Percentiles rank a stretch among this genome's conserved stretches.
Conservation (phyloP, 1,140 invertebrate species). For the Yoshiicerus persimilis region DNA sequence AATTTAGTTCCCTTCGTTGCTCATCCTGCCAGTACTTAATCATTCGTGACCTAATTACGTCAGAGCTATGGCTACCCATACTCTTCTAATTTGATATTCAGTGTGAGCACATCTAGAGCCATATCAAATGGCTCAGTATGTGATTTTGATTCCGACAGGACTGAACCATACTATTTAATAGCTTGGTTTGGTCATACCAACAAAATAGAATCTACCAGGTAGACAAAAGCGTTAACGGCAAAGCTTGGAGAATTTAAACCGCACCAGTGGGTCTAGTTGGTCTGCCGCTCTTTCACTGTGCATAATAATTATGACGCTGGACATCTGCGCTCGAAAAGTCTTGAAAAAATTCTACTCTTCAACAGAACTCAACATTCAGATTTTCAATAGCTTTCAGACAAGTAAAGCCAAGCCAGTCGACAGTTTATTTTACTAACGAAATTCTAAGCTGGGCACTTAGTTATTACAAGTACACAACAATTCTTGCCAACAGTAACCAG, state of each 20-base stretch:
- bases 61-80: neutral
- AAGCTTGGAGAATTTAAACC: neutral
- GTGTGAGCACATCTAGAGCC: constrained; percentile 11
- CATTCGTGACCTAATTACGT: constrained; percentile 37
- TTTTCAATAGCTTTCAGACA: neutral
- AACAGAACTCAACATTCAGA: constrained; percentile 7
- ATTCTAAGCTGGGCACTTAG: neutral
- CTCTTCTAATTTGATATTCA: constrained; percentile 10
- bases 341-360: constrained; percentile 21
- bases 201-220: neutral
- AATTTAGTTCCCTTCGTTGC: neutral
- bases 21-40: constrained; percentile 18
- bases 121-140: constrained; percentile 28
- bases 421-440: constrained; percentile 19
- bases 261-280: constrained; percentile 24
- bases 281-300: constrained; percentile 22
- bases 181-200: neutral
- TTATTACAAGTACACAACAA: neutral
- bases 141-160: neutral
- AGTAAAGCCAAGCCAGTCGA: neutral
- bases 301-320: constrained; percentile 36
- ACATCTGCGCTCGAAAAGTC: constrained; percentile 29
- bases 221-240: neutral
- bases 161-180: neutral
- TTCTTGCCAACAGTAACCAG: neutral